A percentile compares a stretch with the other conserved stretches of the same genome.
Evolutionary conservation across 1,140 invertebrate species (phyloP).

Genomic region (Phocides pigmalion): DNA sequence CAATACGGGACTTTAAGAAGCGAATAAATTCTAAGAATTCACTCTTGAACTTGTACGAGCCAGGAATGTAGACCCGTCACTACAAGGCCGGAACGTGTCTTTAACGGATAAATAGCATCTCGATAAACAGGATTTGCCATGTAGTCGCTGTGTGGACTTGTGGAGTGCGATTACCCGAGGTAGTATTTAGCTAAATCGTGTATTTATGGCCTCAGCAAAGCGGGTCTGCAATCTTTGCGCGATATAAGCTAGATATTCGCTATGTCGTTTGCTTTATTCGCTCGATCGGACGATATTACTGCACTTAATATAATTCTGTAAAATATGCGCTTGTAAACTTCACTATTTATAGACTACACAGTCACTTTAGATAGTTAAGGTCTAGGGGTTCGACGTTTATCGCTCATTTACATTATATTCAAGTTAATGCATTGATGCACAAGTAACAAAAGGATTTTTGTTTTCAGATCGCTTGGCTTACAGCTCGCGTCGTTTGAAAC

Average conservation of each 20-base stretch:
- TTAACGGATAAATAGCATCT: conserved; percentile 73
- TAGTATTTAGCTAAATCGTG: conserved; percentile 64
- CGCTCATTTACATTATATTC: background rate
- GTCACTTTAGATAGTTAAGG: conserved; percentile 17
- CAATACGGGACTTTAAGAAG: conserved; percentile 47
- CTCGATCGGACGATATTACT: conserved; percentile 26
- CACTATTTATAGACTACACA: conserved; percentile 17
- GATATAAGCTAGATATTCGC: conserved; percentile 26
- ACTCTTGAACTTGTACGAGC: conserved; percentile 52
- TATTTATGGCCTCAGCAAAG: conserved; percentile 55
- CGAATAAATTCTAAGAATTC: conserved; percentile 64
- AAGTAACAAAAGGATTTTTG: conserved; percentile 19
- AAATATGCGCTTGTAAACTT: conserved; percentile 29
- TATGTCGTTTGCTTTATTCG: conserved; percentile 25
- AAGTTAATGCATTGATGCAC: background rate
- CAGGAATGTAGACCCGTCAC: conserved; percentile 66
- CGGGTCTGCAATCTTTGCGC: conserved; percentile 49
- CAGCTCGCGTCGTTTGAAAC: conserved; percentile 93
- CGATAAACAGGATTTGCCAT: conserved; percentile 66
- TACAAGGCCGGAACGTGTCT: conserved; percentile 64
- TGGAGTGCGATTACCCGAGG: conserved; percentile 62
- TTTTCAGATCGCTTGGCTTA: conserved; percentile 89
- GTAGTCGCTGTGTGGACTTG: conserved; percentile 55
- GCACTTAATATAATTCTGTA: conserved; percentile 33
- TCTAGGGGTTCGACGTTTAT: conserved; percentile 8